Percentiles rank a stretch among this genome's conserved stretches.
phyloP scores from a whole-genome alignment of 2,888 invertebrate genomes.

The Therioaphis trifolii region DNA sequence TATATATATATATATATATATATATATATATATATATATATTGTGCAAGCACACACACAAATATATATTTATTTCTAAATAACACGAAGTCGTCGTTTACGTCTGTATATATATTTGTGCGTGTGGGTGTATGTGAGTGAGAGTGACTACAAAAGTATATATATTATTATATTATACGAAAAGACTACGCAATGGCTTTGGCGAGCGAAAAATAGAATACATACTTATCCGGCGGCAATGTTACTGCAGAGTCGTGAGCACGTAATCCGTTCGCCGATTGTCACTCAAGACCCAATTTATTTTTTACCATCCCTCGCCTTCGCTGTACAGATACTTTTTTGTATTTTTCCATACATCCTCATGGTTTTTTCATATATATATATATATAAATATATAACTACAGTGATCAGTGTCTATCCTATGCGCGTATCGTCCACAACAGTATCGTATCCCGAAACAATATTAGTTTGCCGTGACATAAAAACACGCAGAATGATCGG shows the following conservation, averaged over 20 bases:
- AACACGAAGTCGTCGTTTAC: background rate
- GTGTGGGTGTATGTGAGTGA: no score
- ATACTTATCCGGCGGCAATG: slow-evolving; percentile 24
- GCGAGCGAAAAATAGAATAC: background rate
- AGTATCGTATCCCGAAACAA: no score
- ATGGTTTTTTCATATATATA: background rate
- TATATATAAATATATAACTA: background rate
- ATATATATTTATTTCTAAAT: slow-evolving; percentile 1
- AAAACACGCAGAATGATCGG: no score
- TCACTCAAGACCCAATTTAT: slow-evolving; percentile 39
- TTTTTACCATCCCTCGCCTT: slow-evolving; percentile 11
- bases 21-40: background rate
- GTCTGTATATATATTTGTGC: no score
- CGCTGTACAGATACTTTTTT: background rate
- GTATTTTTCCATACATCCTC: background rate
- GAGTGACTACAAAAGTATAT: no score
- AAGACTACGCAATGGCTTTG: background rate
- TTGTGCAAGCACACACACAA: no score
- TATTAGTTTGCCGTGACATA: no score
- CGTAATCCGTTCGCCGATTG: slow-evolving; percentile 48
- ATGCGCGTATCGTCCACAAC: background rate
- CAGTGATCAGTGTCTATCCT: background rate
- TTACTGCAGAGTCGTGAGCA: background rate
- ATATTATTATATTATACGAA: background rate
- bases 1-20: no score